phyloP scores from a whole-genome alignment of 2,888 invertebrate species.

The Campopleginae sp. region DNA sequence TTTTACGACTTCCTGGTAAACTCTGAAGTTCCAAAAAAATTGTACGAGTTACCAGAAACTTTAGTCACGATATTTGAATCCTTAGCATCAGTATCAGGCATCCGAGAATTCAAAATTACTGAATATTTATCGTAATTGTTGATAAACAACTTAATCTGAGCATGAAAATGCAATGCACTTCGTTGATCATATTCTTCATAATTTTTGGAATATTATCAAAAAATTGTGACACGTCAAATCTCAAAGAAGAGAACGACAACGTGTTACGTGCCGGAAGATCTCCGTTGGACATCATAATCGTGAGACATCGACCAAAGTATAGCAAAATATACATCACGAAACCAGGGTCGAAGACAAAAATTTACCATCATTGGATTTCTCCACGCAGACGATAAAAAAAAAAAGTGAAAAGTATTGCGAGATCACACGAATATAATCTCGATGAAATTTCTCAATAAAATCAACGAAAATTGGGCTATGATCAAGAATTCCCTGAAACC shows the following conservation, averaged over 20 bases:
- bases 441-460: neutral
- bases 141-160: neutral
- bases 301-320: slow-evolving; percentile 24
- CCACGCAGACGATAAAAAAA: neutral
- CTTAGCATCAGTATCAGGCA: neutral
- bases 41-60: neutral
- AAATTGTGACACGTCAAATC: neutral
- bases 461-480: neutral
- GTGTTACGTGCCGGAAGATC: neutral
- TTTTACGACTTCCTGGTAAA: slow-evolving; percentile 9
- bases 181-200: neutral
- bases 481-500: neutral
- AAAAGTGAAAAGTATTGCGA: neutral
- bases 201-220: slow-evolving; percentile 14
- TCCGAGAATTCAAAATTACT: neutral
- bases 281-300: slow-evolving; percentile 26
- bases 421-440: neutral
- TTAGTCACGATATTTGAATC: neutral
- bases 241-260: neutral
- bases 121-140: neutral
- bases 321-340: neutral
- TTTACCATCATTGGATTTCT: slow-evolving; percentile 33
- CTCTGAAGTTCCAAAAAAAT: neutral
- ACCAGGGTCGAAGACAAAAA: neutral
- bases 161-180: neutral